Evolutionary conservation across 2,888 invertebrate genomes (phyloP), one percentile per base, ranked within the genome.

Genomic region (Noctua janthe): DNA sequence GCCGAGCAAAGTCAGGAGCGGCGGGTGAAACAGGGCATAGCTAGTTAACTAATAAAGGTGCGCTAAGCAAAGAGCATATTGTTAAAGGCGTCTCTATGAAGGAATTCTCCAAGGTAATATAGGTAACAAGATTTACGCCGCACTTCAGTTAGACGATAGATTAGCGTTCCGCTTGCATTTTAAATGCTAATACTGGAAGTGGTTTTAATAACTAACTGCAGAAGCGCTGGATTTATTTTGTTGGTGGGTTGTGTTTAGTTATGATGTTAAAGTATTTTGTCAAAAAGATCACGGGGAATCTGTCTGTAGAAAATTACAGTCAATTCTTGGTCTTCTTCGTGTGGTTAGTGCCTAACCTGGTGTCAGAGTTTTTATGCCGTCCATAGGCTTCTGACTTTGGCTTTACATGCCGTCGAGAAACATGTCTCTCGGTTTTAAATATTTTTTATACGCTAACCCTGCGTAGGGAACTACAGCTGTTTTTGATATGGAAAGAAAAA

Each of bases 181-280:
- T 86, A 82, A 70, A 86, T 77, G 86, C 62, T 88, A 88, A 85
- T 88, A 73, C 62, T 77, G 66, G 73, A 75, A 85, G 77, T 86
- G 88, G 47, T 86, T 88, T 75, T 49, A 75, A 85, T 85, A 85
- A 71, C 35, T 88, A 70, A 77, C 66, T 54, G 7, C 64, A 43
- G 8, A n/a, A 59, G n/a, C 11, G 20, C 11, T 59, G 39, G 17
- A 15, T 49, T 56, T 62, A 35, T 67, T 47, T 87, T n/a, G 54
- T 43, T 39, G 1, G 20, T 6, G 51, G 39, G 8, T 62, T 51
- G 29, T 23, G 23, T 4, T 62, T 47, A 8, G 43, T 43, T 43
- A 54, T 39, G n/a, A 70, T 70, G n/a, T 51, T 67, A 8, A 64
- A 54, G 10, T 54, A 7, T 66, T 54, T 66, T 23, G 35, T 43